These are phyloP conservation scores for Siderastrea siderea DNA, from an alignment of 92 coral and sea anemone species.

Conservation along the genomic window DNA sequence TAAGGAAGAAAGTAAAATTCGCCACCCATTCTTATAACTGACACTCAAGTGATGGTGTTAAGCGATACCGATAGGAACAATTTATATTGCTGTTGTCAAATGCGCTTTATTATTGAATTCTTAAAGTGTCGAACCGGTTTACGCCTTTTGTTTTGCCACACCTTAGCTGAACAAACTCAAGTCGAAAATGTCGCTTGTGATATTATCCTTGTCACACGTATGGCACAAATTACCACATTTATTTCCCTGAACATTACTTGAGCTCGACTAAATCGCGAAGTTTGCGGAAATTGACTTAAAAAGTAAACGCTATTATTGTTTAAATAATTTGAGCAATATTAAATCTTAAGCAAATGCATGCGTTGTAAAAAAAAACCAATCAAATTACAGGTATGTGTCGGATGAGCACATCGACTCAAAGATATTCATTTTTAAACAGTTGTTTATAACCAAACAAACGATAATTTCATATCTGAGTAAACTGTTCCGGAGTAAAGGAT, in stretches of 20 bases:
- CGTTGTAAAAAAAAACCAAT: neutral
- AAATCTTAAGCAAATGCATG: neutral
- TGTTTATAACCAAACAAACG: slow-evolving; percentile 6
- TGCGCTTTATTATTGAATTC: slow-evolving; percentile 12
- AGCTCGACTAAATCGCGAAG: neutral
- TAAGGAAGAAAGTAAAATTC: neutral
- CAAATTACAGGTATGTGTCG: slow-evolving; percentile 9
- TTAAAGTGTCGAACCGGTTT: slow-evolving; percentile 21
- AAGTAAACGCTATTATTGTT: neutral
- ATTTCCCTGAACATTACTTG: neutral
- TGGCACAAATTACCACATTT: slow-evolving; percentile 4
- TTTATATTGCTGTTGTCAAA: slow-evolving; percentile 11
- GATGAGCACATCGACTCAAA: neutral
- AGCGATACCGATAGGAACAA: neutral
- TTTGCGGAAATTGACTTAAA: neutral
- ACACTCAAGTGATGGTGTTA: neutral
- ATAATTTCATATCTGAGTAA: neutral
- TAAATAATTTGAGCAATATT: neutral
- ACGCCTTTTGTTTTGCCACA: slow-evolving; percentile 9
- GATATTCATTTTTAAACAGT: neutral
- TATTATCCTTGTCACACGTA: slow-evolving; percentile 8
- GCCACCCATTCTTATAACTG: neutral
- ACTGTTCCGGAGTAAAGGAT: neutral
- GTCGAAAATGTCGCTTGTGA: slow-evolving; percentile 5
- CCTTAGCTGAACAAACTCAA: slow-evolving; percentile 35